Conservation (phyloP, 2,797 vertebrate genomes). For the Myotis findleyi region DNA sequence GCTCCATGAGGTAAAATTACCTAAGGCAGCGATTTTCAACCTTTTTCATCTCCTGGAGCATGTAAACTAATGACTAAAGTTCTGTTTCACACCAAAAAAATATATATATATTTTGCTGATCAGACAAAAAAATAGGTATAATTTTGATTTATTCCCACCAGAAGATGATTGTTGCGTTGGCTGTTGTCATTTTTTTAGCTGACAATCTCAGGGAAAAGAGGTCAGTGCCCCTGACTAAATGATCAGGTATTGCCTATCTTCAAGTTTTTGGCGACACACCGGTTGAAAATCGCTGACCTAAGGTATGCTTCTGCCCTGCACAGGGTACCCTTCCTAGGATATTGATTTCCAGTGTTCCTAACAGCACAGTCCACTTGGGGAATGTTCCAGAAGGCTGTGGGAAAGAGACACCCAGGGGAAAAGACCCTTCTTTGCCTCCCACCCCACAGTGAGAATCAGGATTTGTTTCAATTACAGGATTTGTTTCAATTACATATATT, state of each 20-base stretch:
- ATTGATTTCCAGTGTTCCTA: not conserved
- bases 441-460: slow-evolving; percentile 5
- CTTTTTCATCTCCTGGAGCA: not conserved
- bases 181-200: not conserved
- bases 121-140: not conserved
- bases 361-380: not conserved
- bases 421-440: not conserved
- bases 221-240: not conserved
- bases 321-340: not conserved
- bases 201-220: not conserved
- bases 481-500: slow-evolving; percentile 84
- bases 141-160: not conserved
- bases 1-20: slow-evolving; percentile 49
- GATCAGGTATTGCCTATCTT: too few species aligned
- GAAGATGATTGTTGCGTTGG: not conserved
- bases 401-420: not conserved
- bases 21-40: not conserved
- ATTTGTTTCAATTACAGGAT: slow-evolving; percentile 81
- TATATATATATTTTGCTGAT: not conserved
- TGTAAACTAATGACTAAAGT: not conserved
- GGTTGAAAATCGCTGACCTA: not conserved
- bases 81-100: not conserved
- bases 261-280: accelerated
- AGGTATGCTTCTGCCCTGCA: not conserved
- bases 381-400: not conserved